phyloP scores from a whole-genome alignment of 2,888 invertebrate species.

The Petrophora chlorosata region DNA sequence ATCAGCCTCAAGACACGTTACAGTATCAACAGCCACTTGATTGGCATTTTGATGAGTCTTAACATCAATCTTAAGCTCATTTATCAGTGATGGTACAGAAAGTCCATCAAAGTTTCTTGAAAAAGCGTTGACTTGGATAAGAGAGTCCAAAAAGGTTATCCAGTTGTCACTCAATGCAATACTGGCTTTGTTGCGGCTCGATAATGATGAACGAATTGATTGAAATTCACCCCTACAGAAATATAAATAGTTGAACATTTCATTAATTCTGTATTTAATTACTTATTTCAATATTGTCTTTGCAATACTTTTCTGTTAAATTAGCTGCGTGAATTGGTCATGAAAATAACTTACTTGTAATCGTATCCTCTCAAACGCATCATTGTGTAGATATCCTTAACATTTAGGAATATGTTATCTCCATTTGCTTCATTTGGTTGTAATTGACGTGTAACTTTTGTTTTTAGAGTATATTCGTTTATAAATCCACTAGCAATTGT shows the following conservation, averaged over 20 bases:
- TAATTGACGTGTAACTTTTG: conserved; percentile 5
- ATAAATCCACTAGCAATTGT: conserved; percentile 40
- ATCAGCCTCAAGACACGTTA: conserved; percentile 32
- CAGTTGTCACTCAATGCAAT: conserved; percentile 46
- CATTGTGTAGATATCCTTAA: conserved; percentile 45
- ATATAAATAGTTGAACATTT: too few species aligned
- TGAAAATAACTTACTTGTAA: conserved; percentile 41
- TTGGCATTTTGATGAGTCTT: conserved; percentile 30
- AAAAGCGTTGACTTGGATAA: conserved; percentile 45
- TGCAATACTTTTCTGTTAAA: background rate
- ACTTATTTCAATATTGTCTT: background rate
- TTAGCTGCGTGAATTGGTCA: background rate
- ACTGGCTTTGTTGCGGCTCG: conserved; percentile 34
- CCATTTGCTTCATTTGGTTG: conserved; percentile 21
- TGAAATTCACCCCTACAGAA: conserved; percentile 46
- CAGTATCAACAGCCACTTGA: conserved; percentile 4
- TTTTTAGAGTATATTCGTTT: background rate
- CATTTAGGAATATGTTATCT: conserved; percentile 30
- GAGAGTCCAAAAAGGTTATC: conserved; percentile 45
- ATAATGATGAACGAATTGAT: conserved; percentile 39
- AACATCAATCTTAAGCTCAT: conserved; percentile 38
- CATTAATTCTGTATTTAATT: too few species aligned
- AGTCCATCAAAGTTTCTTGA: conserved; percentile 40
- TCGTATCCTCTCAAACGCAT: conserved; percentile 42
- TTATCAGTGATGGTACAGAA: conserved; percentile 40